Conservation (phyloP, 2,888 invertebrate species). For the Xestia c-nigrum region DNA sequence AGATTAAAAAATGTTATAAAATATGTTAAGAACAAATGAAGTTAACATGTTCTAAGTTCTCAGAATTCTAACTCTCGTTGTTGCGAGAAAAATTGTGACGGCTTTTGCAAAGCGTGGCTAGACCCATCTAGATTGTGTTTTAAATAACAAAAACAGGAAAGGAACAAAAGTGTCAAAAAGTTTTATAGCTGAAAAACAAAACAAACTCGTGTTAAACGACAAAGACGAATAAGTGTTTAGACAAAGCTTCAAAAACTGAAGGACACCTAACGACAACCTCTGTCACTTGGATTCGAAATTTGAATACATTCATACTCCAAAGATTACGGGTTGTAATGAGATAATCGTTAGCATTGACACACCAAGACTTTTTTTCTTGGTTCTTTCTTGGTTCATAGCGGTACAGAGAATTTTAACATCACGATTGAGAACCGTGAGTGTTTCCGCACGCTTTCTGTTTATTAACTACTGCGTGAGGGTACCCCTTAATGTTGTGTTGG, state of each 20-base stretch:
- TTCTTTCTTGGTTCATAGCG: conserved; percentile 5
- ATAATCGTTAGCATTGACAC: conserved; percentile 33
- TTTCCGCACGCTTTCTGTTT: conserved; percentile 6
- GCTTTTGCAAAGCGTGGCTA: neutral
- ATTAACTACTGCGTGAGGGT: neutral
- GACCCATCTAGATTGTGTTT: conserved; percentile 20
- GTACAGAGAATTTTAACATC: conserved; percentile 1
- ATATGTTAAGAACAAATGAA: neutral
- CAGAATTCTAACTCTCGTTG: neutral
- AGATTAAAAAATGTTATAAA: neutral
- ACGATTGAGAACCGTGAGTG: neutral
- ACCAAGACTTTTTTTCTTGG: conserved; percentile 15
- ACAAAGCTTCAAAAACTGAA: conserved; percentile 36
- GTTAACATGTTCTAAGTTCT: neutral
- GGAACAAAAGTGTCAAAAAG: conserved; percentile 30
- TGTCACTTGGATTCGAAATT: conserved; percentile 51
- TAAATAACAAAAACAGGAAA: conserved; percentile 16
- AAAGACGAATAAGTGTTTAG: conserved; percentile 10
- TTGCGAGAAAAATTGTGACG: too few species aligned
- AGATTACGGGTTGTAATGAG: conserved; percentile 46
- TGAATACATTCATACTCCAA: conserved; percentile 52
- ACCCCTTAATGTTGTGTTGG: neutral
- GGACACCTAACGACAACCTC: conserved; percentile 42
- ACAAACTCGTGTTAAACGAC: conserved; percentile 46
- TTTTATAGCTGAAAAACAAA: conserved; percentile 26